phyloP scores from a whole-genome alignment of 1,140 invertebrate genomes.

The Drosophila suzukii region DNA sequence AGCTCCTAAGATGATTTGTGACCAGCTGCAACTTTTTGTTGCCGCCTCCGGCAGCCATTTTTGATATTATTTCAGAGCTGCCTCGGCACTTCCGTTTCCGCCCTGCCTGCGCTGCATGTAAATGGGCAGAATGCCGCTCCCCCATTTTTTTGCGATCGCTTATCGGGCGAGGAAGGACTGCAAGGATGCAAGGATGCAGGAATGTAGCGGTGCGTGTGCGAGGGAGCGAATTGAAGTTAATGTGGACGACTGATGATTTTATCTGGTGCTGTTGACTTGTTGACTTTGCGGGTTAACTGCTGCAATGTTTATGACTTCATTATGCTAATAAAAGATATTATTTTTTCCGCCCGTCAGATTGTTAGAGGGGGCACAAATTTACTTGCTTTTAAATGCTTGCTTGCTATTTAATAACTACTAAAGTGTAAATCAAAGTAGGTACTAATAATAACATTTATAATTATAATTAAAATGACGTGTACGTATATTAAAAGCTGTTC shows the following conservation, averaged over 20 bases:
- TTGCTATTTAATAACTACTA: not conserved
- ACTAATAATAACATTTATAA: no score
- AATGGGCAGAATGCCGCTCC: constrained; percentile 35
- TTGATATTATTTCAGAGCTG: constrained; percentile 79
- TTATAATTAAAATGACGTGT: no score
- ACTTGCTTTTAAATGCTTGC: not conserved
- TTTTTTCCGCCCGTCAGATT: constrained; percentile 46
- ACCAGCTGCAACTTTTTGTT: constrained; percentile 78
- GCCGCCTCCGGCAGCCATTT: constrained; percentile 79
- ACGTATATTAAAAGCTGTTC: no score
- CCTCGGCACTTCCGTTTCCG: constrained; percentile 75
- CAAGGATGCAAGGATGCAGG: not conserved
- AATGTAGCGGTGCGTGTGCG: constrained; percentile 13
- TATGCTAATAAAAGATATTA: constrained; percentile 79
- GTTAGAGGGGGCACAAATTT: not conserved
- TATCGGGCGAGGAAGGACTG: constrained; percentile 42
- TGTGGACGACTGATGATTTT: constrained; percentile 76
- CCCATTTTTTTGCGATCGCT: constrained; percentile 55
- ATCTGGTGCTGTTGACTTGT: constrained; percentile 78
- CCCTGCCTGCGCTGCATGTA: constrained; percentile 70
- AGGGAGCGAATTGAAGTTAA: constrained; percentile 40
- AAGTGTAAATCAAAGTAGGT: not conserved
- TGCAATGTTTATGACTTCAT: constrained; percentile 80
- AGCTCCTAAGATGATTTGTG: constrained; percentile 75
- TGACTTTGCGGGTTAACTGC: constrained; percentile 74